Percentiles rank a stretch among this genome's conserved stretches.
Evolutionary conservation across 2,113 vertebrate species (phyloP).

Genomic region (Centropus bengalensis): DNA sequence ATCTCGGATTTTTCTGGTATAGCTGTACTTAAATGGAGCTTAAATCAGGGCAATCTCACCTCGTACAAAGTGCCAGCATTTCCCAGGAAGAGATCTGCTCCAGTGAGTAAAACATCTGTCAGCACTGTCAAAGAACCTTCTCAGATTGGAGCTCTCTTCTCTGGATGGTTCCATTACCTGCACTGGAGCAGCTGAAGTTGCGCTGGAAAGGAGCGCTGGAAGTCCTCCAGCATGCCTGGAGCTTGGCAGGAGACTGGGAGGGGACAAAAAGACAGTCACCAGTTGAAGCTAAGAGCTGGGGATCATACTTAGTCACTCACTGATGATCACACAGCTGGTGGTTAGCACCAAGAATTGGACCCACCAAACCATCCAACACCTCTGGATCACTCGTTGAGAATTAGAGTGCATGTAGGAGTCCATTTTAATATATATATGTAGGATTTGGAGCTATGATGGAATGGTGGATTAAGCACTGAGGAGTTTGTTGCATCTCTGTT

Average conservation of each 20-base stretch:
- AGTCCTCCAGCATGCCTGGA: not conserved
- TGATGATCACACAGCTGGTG: not conserved
- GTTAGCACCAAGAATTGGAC: not conserved
- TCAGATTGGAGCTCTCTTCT: not conserved
- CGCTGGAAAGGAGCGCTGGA: not conserved
- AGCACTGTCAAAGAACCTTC: not conserved
- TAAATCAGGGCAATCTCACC: not conserved
- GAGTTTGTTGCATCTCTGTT: constrained; percentile 31
- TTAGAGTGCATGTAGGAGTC: not conserved
- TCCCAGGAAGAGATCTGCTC: not conserved
- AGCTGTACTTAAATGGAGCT: not conserved
- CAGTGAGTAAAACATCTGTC: not conserved
- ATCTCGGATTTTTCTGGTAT: not conserved
- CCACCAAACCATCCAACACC: not conserved
- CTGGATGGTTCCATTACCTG: not conserved
- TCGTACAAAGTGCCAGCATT: not conserved
- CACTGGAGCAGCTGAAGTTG: not conserved
- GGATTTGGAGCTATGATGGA: not conserved
- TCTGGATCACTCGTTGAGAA: not conserved
- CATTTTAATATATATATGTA: constrained; percentile 18
- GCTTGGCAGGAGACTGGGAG: not conserved
- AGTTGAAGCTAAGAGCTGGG: not conserved
- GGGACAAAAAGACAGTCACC: not conserved
- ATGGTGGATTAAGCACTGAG: constrained; percentile 17
- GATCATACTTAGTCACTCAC: not conserved